Conservation (phyloP, 2,888 invertebrate species). For the Stenchaetothrips biformis region DNA sequence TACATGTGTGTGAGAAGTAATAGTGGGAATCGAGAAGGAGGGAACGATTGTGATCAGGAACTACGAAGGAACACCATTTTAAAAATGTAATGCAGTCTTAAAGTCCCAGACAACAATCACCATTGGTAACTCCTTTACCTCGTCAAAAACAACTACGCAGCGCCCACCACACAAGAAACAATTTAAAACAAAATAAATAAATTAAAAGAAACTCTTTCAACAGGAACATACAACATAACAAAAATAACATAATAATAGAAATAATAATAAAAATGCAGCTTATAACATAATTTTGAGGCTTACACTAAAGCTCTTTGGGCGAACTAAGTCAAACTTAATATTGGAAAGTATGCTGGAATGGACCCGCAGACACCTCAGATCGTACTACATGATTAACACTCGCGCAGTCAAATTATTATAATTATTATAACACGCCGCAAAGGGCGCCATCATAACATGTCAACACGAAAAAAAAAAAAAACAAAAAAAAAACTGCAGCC, state of each 20-base stretch:
- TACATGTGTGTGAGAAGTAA: no score
- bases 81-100: not conserved
- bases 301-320: not conserved
- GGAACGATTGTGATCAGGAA: no score
- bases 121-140: not conserved
- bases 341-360: not conserved
- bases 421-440: no score
- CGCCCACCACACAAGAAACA: not conserved
- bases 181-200: constrained; percentile 2
- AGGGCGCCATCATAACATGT: no score
- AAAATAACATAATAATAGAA: constrained; percentile 4
- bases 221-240: constrained; percentile 1
- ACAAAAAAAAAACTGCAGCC: no score
- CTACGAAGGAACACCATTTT: not conserved
- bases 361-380: not conserved
- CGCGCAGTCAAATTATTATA: no score
- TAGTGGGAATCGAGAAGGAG: no score
- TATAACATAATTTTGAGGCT: not conserved
- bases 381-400: no score
- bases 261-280: not conserved
- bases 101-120: not conserved
- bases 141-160: no score
- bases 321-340: not conserved
- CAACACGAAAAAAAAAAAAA: no score
- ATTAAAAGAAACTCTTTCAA: constrained; percentile 1